These are phyloP conservation scores for Ricordea florida DNA, from an alignment of 92 coral and sea anemone genomes.

Conservation along the genomic window DNA sequence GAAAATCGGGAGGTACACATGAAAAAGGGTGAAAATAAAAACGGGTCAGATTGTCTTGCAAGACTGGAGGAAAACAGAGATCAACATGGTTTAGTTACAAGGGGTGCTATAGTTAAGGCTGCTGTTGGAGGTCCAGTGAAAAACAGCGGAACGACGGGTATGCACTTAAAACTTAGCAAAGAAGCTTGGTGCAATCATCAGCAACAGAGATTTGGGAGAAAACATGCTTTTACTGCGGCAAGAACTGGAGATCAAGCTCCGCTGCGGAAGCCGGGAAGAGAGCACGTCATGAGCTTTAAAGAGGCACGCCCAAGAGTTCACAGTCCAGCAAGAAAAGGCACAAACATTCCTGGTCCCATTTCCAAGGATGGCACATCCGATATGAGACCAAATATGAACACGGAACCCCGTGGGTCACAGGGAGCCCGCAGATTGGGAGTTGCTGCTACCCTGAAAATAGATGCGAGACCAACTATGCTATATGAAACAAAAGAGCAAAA, in stretches of 20 bases:
- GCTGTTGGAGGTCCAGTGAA: not conserved
- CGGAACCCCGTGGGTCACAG: no score
- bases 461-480: no score
- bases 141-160: constrained; percentile 59
- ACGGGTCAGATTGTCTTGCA: constrained; percentile 18
- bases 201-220: constrained; percentile 35
- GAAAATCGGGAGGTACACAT: not conserved
- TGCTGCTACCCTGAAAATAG: no score
- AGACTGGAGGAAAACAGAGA: constrained; percentile 1
- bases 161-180: constrained; percentile 50
- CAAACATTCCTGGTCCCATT: constrained; percentile 6
- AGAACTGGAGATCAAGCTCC: no score
- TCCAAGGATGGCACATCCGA: constrained; percentile 54
- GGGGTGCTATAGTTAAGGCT: no score
- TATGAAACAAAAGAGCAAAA: no score
- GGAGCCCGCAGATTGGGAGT: no score
- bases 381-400: constrained; percentile 21
- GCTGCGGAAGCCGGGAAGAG: constrained; percentile 23
- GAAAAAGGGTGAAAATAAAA: not conserved
- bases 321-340: not conserved
- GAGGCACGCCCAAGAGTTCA: not conserved
- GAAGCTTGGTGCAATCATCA: not conserved
- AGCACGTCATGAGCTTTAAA: constrained; percentile 51
- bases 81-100: not conserved
- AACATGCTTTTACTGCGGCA: constrained; percentile 12